Percentiles rank a stretch among this genome's conserved stretches.
Evolutionary conservation across 37 sponge, comb jelly and placozoan genomes (phyloP).

Genomic region (Oopsacas minuta): DNA sequence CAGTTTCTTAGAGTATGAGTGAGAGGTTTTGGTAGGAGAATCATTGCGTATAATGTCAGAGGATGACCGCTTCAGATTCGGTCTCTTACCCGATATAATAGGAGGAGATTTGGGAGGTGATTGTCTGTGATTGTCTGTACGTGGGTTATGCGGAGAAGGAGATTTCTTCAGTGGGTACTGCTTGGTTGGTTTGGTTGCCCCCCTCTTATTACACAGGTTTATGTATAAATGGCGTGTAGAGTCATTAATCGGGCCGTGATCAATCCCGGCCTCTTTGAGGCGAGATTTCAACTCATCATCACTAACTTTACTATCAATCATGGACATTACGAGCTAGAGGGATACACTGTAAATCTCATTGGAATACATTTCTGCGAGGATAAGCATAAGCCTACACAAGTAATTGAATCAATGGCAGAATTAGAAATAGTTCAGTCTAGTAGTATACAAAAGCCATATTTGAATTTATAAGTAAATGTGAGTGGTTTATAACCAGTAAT

Average conservation of each 20-base stretch:
- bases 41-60: background rate
- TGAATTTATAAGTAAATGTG: background rate
- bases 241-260: conserved; percentile 62
- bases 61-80: background rate
- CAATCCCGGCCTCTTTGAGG: conserved; percentile 34
- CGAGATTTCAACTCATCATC: conserved; percentile 41
- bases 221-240: conserved; percentile 50
- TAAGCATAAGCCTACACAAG: background rate
- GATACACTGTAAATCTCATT: no score
- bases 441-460: background rate
- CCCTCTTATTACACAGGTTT: background rate
- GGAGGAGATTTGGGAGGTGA: conserved; percentile 8
- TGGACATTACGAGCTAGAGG: no score
- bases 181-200: background rate
- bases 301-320: background rate
- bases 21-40: background rate
- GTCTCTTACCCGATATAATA: background rate
- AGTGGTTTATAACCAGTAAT: background rate
- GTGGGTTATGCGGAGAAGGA: background rate
- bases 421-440: no score
- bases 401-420: background rate
- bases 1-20: background rate
- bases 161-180: background rate
- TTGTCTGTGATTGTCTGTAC: background rate
- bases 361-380: background rate